Percentiles rank a stretch among this genome's conserved stretches.
Conservation (phyloP, 2,888 invertebrate genomes). For the Agapostemon virescens region DNA sequence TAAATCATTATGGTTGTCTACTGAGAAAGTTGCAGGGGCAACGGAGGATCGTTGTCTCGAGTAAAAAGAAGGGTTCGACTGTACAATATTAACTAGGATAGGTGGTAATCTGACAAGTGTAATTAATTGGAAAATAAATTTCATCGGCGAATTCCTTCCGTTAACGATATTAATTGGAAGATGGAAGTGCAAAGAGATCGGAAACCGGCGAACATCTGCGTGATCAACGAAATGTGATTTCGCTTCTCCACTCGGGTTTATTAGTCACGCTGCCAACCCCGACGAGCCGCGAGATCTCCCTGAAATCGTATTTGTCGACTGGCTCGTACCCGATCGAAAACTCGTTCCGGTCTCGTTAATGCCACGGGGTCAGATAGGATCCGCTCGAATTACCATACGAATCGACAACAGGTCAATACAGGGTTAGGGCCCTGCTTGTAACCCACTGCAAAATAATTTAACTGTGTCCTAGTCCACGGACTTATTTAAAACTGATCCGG, state of each 20-base stretch:
- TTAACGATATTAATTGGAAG: slow-evolving; percentile 43
- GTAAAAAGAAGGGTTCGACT: background rate
- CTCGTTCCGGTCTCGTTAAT: slow-evolving; percentile 66
- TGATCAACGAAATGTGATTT: slow-evolving; percentile 65
- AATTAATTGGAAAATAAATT: slow-evolving; percentile 25
- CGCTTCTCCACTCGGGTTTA: slow-evolving; percentile 56
- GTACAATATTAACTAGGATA: background rate
- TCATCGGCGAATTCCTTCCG: background rate
- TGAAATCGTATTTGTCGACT: slow-evolving; percentile 63
- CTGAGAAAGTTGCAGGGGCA: background rate
- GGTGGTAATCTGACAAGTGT: background rate
- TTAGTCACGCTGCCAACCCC: slow-evolving; percentile 61
- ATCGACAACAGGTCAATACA: slow-evolving; percentile 57
- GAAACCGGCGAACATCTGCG: slow-evolving; percentile 59
- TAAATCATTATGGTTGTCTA: background rate
- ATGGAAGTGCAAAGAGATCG: slow-evolving; percentile 46
- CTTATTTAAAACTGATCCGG: slow-evolving; percentile 24
- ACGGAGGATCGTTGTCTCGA: background rate
- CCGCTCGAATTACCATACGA: slow-evolving; percentile 61
- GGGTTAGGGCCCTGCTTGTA: slow-evolving; percentile 31
- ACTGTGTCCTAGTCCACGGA: slow-evolving; percentile 17
- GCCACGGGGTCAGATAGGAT: slow-evolving; percentile 62
- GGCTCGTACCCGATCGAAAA: slow-evolving; percentile 60
- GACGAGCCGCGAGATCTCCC: slow-evolving; percentile 58
- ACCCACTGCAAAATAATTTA: slow-evolving; percentile 52